Evolutionary conservation across 2,888 invertebrate species (phyloP), one percentile per base, ranked within the genome.

Genomic region (Ectobius pallidus): DNA sequence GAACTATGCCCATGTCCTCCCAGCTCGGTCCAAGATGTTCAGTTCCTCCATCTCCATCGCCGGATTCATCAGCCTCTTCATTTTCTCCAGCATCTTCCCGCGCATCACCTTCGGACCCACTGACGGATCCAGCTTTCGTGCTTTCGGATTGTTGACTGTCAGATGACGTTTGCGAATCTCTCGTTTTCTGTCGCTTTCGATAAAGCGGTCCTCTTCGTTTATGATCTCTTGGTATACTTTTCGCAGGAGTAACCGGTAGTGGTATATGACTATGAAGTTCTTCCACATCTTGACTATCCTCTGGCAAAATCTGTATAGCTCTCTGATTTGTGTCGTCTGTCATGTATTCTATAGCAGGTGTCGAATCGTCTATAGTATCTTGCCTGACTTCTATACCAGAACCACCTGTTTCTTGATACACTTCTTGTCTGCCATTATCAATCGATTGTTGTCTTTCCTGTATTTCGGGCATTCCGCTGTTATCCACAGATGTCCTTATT

Each of bases 1-100:
- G 88, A 16, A 92, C 86, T 32, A 90, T 82, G 7, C 85, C 87
- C 46, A 89, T 80, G 42, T 89, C 88, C 78, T 91, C 90, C 90
- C 91, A 90, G 42, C 81, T 79, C n/a, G 30, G 63, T 1, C 65
- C 65, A 18, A n/a, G 3, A n/a, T 25, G 44, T 18, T 18, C 20
- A 1, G 18, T 25, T 7, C 25, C 20, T 22, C 32, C 62, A 11
- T 44, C 18, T 1, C 32, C 49, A 18, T 46, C n/a, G 11, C 32
- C 22, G 1, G 22, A 30, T 0, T 52, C 55, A 58, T 65, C 65
- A 58, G 55, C 25, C 61, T 39, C 49, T 62, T 27, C 65, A 39
- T 11, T 2, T 32, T 2, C 32, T 14, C 7, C 9, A n/a, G 16
- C 3, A 14, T 3, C 20, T n/a, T 2, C 9, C 11, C 0, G 32